Evolutionary conservation across 2,113 vertebrate genomes (phyloP), one percentile per base, ranked within the genome.

Genomic region (Crypturellus undulatus): DNA sequence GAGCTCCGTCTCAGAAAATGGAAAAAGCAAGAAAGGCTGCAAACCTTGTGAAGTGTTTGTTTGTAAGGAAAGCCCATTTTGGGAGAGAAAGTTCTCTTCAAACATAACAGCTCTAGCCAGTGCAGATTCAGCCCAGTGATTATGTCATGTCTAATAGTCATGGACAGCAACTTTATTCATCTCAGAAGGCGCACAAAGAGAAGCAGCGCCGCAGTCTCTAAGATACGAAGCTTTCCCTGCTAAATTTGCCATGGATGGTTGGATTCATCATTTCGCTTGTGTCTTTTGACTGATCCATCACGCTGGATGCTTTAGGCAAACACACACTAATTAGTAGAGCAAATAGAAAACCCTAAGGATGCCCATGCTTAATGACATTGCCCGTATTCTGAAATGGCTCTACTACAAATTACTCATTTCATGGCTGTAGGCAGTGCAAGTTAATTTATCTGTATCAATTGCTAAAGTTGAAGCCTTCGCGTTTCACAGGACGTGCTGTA

Each of bases 261-360:
- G 95, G 94, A 91, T 96, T 97, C 93, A 95, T 97, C 97, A 96
- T 92, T 87, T 86, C 96, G 78, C 79, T 45, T 82, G 90, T 62
- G 56, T 94, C 87, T 97, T 58, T 95, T 93, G 95, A 92, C 89
- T 90, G 96, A 88, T 96, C 64, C 70, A 97, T 92, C 96, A 76
- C 30, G 75, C 92, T 92, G 92, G 89, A 92, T 87, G 95, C 96
- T 96, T 91, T 89, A 95, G 96, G 96, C 96, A 97, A 97, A 85
- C 94, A 90, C 80, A 65, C 81, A 88, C 89, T 96, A 98, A 97
- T 97, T 97, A 96, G 93, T 56, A 96, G 96, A 98, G 96, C 96
- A 97, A 97, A 97, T 91, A 97, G 86, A 97, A 97, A 96, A 82
- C 90, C 94, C 94, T 6, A 89, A 96, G 94, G 93, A 97, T 95